Conservation (phyloP, 2,888 invertebrate species). For the Empis livida region DNA sequence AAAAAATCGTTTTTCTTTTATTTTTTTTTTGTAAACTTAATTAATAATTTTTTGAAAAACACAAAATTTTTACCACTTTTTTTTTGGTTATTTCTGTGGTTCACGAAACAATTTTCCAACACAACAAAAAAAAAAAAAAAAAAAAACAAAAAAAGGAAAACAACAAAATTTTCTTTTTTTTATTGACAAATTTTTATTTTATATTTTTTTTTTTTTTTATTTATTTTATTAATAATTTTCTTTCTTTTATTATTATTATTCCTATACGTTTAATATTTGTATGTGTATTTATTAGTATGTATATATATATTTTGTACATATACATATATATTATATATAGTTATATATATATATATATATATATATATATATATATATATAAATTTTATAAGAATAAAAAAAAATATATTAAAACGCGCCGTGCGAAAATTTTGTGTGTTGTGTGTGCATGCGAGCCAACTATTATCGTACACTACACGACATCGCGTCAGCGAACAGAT, state of each 20-base stretch:
- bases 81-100: too few relatives aligned
- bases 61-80: not conserved
- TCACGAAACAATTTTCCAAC: too few relatives aligned
- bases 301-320: too few relatives aligned
- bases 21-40: not conserved
- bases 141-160: too few relatives aligned
- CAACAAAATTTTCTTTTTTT: not conserved
- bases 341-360: too few relatives aligned
- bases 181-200: not conserved
- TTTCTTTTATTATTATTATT: not conserved
- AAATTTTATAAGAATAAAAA: not conserved
- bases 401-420: conserved; percentile 22
- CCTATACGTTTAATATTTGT: too few relatives aligned
- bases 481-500: conserved; percentile 18
- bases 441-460: conserved; percentile 35
- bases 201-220: not conserved
- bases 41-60: not conserved
- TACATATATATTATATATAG: too few relatives aligned
- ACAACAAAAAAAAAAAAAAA: too few relatives aligned
- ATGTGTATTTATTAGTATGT: too few relatives aligned
- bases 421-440: conserved; percentile 32
- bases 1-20: not conserved
- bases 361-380: not conserved
- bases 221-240: not conserved
- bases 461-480: conserved; percentile 23